Conservation (phyloP, 2,113 vertebrate species). For the Vireo altiloquus region DNA sequence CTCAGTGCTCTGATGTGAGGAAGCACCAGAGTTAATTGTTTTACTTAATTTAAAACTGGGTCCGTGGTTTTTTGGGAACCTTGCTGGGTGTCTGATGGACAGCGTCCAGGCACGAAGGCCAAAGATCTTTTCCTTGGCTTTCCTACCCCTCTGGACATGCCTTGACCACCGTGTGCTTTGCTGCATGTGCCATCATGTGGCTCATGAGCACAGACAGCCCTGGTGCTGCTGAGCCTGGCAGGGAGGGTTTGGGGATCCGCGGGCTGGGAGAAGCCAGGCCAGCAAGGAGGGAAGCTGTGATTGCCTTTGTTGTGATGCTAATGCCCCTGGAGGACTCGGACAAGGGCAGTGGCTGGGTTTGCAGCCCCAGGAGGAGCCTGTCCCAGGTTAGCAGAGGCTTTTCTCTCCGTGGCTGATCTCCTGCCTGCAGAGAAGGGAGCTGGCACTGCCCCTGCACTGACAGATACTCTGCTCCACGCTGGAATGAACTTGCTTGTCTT, state of each 20-base stretch:
- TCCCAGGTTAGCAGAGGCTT: background rate
- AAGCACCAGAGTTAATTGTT: background rate
- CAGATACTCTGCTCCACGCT: background rate
- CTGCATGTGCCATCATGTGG: background rate
- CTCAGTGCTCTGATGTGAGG: background rate
- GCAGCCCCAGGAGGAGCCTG: background rate
- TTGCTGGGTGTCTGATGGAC: background rate
- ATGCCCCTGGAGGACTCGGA: accelerated
- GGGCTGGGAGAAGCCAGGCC: background rate
- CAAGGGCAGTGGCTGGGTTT: background rate
- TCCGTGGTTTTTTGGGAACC: background rate
- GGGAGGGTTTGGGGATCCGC: background rate
- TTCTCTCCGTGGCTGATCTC: background rate
- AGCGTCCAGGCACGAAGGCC: background rate
- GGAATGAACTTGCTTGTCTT: background rate
- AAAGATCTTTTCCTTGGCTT: background rate
- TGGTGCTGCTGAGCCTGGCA: background rate
- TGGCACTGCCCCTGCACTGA: background rate
- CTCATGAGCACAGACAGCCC: background rate
- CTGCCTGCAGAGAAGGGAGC: background rate
- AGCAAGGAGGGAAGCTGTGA: background rate
- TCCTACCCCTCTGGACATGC: background rate
- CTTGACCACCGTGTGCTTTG: background rate
- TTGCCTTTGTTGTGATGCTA: background rate
- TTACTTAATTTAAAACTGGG: background rate